phyloP scores from a whole-genome alignment of 2,797 vertebrate species.

The Chrysocyon brachyurus region DNA sequence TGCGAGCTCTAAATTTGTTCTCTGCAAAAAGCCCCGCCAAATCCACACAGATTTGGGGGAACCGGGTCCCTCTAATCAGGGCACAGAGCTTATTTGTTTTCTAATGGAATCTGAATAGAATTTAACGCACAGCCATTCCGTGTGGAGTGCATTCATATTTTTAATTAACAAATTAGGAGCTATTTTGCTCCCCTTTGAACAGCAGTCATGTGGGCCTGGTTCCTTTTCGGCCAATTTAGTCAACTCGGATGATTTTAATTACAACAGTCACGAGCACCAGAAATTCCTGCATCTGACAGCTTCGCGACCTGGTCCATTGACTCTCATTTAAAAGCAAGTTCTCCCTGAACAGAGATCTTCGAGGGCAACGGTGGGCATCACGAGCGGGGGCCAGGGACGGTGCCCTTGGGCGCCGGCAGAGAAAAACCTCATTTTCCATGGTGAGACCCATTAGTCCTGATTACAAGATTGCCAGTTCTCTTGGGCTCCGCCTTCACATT shows the following conservation, averaged over 20 bases:
- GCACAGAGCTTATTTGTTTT: slow-evolving; percentile 79
- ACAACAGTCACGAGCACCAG: slow-evolving; percentile 81
- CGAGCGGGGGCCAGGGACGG: not conserved
- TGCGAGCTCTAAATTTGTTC: slow-evolving; percentile 70
- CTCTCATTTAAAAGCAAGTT: slow-evolving; percentile 83
- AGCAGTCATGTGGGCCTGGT: slow-evolving; percentile 81
- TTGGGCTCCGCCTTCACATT: not conserved
- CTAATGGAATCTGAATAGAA: slow-evolving; percentile 80
- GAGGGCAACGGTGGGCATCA: not conserved
- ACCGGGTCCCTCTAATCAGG: slow-evolving; percentile 72
- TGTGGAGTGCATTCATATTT: slow-evolving; percentile 78
- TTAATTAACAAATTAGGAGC: slow-evolving; percentile 85
- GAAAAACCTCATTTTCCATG: slow-evolving; percentile 67
- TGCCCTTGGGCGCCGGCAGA: slow-evolving; percentile 42
- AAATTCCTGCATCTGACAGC: slow-evolving; percentile 81
- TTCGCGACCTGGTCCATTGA: slow-evolving; percentile 82
- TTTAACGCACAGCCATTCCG: slow-evolving; percentile 66
- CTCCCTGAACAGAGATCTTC: slow-evolving; percentile 74
- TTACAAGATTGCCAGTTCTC: slow-evolving; percentile 57
- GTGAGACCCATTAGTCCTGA: slow-evolving; percentile 70
- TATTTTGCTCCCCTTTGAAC: slow-evolving; percentile 83
- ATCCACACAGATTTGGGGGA: slow-evolving; percentile 78
- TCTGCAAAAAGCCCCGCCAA: slow-evolving; percentile 61
- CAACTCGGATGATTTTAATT: slow-evolving; percentile 85
- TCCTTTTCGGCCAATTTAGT: slow-evolving; percentile 85